phyloP scores from a whole-genome alignment of 1,140 invertebrate species.

The Macrosteles quadrilineatus region DNA sequence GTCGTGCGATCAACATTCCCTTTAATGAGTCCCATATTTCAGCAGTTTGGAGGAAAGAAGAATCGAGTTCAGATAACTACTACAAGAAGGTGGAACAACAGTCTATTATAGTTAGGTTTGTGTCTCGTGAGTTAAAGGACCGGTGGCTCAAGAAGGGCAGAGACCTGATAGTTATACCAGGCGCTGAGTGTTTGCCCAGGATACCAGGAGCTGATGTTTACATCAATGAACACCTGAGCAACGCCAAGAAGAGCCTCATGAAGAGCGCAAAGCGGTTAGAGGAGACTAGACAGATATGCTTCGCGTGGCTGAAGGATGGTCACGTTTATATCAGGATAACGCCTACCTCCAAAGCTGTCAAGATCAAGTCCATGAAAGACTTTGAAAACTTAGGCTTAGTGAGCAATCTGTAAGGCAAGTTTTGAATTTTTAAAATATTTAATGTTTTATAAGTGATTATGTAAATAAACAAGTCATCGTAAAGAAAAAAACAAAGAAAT shows the following conservation, averaged over 20 bases:
- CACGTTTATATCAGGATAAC: not conserved
- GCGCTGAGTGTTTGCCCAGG: not conserved
- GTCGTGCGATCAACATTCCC: not conserved
- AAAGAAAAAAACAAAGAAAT: too few species aligned
- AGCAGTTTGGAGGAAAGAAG: not conserved
- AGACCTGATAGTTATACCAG: not conserved
- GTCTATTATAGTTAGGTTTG: not conserved
- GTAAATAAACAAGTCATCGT: too few species aligned
- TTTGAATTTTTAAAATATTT: too few species aligned
- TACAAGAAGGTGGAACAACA: constrained; percentile 1
- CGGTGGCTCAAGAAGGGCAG: not conserved
- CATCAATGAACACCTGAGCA: not conserved
- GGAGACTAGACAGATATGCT: not conserved
- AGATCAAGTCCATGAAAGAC: not conserved
- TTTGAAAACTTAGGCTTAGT: not conserved
- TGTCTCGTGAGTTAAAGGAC: not conserved
- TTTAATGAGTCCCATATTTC: not conserved
- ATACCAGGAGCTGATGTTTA: not conserved
- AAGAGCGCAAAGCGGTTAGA: not conserved
- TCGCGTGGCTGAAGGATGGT: not conserved
- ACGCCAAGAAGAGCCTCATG: constrained; percentile 2
- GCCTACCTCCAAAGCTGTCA: not conserved
- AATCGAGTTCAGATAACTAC: not conserved
- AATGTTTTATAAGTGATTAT: too few species aligned
- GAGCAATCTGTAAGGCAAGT: too few species aligned